A percentile compares a stretch with the other conserved stretches of the same genome.
phyloP scores from a whole-genome alignment of 2,888 invertebrate species.

The Erpobdella octoculata region DNA sequence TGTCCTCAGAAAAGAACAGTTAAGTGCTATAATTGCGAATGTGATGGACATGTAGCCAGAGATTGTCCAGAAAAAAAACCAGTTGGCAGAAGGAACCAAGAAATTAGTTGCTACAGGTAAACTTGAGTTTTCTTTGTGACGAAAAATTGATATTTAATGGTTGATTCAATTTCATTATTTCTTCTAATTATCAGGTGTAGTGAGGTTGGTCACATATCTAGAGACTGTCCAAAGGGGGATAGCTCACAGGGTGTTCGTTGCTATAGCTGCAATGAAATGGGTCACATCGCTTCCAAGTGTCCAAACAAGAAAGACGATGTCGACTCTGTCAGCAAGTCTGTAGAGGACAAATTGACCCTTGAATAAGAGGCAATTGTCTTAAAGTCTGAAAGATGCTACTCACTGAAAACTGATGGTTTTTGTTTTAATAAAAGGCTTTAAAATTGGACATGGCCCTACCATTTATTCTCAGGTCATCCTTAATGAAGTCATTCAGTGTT shows the following conservation, averaged over 20 bases:
- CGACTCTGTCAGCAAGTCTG: no score
- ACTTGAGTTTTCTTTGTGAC: neutral
- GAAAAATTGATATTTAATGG: neutral
- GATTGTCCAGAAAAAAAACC: conserved; percentile 20
- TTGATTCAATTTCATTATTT: neutral
- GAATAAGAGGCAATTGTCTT: no score
- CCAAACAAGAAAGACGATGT: conserved; percentile 21
- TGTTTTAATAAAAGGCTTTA: no score
- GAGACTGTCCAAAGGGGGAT: conserved; percentile 34
- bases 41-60: conserved; percentile 14
- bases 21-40: conserved; percentile 22
- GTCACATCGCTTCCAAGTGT: conserved; percentile 54
- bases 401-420: no score
- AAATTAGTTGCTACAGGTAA: conserved; percentile 22
- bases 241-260: conserved; percentile 35
- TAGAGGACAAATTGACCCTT: no score
- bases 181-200: conserved; percentile 63
- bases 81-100: neutral
- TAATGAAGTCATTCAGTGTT: no score
- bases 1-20: conserved; percentile 58
- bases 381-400: no score
- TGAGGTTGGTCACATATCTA: conserved; percentile 58
- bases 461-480: no score
- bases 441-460: no score
- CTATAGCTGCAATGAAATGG: conserved; percentile 52